Base-by-base conservation (phyloP, 53 echinoderm and acorn worm genomes). In the Paelopatides confundens region DNA sequence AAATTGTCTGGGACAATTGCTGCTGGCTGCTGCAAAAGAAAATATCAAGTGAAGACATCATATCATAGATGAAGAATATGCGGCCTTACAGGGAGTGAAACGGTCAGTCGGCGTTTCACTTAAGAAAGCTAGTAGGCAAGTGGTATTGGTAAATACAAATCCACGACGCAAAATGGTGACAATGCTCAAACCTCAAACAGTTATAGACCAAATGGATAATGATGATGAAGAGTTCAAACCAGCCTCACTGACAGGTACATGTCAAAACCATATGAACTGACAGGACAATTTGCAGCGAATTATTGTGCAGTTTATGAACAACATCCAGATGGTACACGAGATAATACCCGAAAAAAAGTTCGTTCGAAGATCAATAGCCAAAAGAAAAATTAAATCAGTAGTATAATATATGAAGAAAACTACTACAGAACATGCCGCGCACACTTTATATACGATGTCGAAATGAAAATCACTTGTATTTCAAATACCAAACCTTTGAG, bases 371-470 rank as follows among this genome's bases (percentile, higher is more conserved):
- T 11, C 48, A 49, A 89, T 85, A 30, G 27, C 35, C 5, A 63
- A 50, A 82, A n/a, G n/a, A 12, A 85, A 14, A 1, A 48, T 36
- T 27, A n/a, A n/a, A n/a, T n/a, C n/a, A n/a, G n/a, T n/a, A n/a
- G n/a, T 40, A 71, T 38, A 18, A 32, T 37, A 48, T 77, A 6
- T 33, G 35, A 76, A 89, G 31, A 43, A 69, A n/a, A n/a, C 3
- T 85, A 49, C 51, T 84, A n/a, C 38, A 63, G 62, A 7, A 36
- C 65, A 12, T 14, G 63, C 46, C n/a, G n/a, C 69, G 86, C 8
- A 85, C 85, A 71, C 21, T 89, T 62, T 89, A 71, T 85, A 13
- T 39, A 27, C 63, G 85, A 26, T 89, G 90, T 85, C 35, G 85
- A n/a, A 14, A 81, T 15, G 90, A 89, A 89, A 31, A 48, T 13